A percentile compares a stretch with the other conserved stretches of the same genome.
Evolutionary conservation across 2,797 vertebrate genomes (phyloP).

Genomic region (Semotilus atromaculatus): DNA sequence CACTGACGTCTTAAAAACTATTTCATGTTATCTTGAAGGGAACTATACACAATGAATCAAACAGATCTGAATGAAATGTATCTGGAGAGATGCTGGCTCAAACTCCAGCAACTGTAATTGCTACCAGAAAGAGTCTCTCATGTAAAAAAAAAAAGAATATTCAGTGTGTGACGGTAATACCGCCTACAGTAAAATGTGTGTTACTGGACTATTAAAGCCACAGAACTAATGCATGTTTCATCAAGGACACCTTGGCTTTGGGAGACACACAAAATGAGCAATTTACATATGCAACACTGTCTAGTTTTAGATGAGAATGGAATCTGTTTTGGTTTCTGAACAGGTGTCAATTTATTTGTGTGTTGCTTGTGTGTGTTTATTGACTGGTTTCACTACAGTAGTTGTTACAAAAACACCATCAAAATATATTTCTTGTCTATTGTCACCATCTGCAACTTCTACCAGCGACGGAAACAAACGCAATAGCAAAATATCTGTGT

Average conservation of each 20-base stretch:
- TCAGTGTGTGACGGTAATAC: neutral
- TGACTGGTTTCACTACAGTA: neutral
- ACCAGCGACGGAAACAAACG: neutral
- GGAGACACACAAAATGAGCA: constrained; percentile 13
- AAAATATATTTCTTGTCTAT: neutral
- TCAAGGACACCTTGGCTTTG: constrained; percentile 23
- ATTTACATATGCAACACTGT: constrained; percentile 17
- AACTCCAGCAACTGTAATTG: neutral
- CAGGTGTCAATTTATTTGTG: neutral
- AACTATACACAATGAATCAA: neutral
- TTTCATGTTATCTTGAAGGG: constrained; percentile 3
- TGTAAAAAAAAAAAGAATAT: neutral
- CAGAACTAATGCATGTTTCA: constrained; percentile 35
- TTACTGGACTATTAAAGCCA: neutral
- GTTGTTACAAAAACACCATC: neutral
- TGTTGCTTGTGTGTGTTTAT: neutral
- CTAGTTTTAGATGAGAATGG: neutral
- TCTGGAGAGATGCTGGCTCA: neutral
- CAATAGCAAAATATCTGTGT: neutral
- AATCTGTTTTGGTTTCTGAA: neutral
- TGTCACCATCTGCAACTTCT: neutral
- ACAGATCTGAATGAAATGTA: neutral
- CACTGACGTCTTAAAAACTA: neutral
- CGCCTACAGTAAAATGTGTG: constrained; percentile 2
- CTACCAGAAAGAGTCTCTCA: neutral